Base-by-base conservation (phyloP, 37 sponge, comb jelly and placozoan species). In the Oscarella lobularis region DNA sequence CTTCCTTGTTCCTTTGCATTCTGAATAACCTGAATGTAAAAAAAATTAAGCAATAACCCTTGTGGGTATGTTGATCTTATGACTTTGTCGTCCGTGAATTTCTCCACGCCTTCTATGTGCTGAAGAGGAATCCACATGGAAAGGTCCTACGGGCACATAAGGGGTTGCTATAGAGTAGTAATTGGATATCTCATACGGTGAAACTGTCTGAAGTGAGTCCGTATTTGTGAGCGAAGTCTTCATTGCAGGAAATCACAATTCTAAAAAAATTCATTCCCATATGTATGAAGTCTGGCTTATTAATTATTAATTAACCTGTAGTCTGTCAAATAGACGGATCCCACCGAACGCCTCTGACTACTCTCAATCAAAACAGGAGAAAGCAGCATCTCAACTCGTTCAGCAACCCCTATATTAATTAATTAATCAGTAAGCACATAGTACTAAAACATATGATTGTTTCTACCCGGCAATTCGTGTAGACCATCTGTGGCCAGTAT, bases 81-180 rank as follows among this genome's bases (percentile, higher is more conserved):
- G 33, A 79, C 83, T 77, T 79, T 79, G 14, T 82, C 83, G 38
- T 82, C 83, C 31, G 39, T 32, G 32, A 27, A 31, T 34, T 76
- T 80, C 39, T 92, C 89, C 3, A 92, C 77, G 54, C 38, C 66
- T 41, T 65, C 71, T 70, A 92, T 89, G 73, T 80, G 84, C 71
- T 80, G 85, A 38, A 92, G 79, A 3, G 87, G 91, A 35, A 92
- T 81, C 80, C 85, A 92, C 75, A 86, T 92, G 66, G 81, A 84
- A 34, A 84, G 75, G 40, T 92, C 92, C 82, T 85, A 14, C 72
- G 30, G 33, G 74, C 31, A 48, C 60, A 27, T 20, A 48, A 48
- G 9, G 14, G 20, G 60, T 48, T 9, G 20, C 60, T 27, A 48
- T 9, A 48, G 14, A 48, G 9, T 20, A 48, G 20, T 20, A 48